Base-by-base conservation (phyloP, 2,888 invertebrate genomes). In the Sepiola atlantica region DNA sequence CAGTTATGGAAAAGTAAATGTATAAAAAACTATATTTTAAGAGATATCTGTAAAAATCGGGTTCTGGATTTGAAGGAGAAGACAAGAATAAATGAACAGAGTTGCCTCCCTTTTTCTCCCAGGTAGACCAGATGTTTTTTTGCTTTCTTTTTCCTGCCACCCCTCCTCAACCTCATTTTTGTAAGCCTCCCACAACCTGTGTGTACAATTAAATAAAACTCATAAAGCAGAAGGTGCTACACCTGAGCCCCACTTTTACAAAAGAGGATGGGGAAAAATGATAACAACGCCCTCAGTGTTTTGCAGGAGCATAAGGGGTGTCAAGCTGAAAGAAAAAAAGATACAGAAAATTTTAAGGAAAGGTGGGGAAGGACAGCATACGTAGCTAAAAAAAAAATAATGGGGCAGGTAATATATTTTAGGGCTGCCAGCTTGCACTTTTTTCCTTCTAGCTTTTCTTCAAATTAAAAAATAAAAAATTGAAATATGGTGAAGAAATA, bases 211-310 rank as follows among this genome's bases (percentile, higher is more conserved):
- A 77, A 77, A 77, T 77, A 77, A 77, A 77, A 20, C 77, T 77
- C 77, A 77, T 77, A 32, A 77, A n/a, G 77, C 77, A 77, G 77
- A 77, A 77, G 77, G 77, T 77, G 77, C 77, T 77, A 77, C 77
- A 77, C 77, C 77, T 77, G 77, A 77, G 77, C 77, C 77, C 77
- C 77, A 77, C 77, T 32, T 77, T 77, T 32, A 77, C 77, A 77
- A 77, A 45, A 77, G n/a, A 77, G 77, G 77, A 77, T 77, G 77
- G 0, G n/a, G n/a, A n/a, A 77, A 77, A 77, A 77, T 77, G 77
- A 77, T 77, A 77, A 61, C 61, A 61, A 77, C 77, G 77, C 77
- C 77, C 32, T 77, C 32, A 77, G 77, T 77, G 77, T 77, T 77
- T 77, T n/a, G 32, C n/a, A 1, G 77, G n/a, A 21, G 32, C 14